Evolutionary conservation across 2,113 vertebrate species (phyloP).

Genomic region (Chlorocebus sabaeus): DNA sequence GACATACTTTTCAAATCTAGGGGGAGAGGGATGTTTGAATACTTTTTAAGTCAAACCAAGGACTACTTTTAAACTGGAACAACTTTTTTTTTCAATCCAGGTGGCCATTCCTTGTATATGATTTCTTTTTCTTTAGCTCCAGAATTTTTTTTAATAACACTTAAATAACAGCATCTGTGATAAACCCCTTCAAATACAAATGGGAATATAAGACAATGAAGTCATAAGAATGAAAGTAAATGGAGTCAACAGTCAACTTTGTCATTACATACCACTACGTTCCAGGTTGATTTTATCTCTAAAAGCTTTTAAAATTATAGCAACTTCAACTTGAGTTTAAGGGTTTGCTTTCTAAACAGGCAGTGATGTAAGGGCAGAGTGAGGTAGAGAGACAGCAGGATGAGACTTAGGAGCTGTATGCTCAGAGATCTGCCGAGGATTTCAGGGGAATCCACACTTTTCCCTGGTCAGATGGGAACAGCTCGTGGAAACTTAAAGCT

Average conservation of each 20-base stretch:
- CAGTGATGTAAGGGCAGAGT: not conserved
- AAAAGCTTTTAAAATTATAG: not conserved
- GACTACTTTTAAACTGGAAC: not conserved
- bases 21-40: not conserved
- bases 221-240: not conserved
- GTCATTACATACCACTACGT: not conserved
- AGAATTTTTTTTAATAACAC: not conserved
- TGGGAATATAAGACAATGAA: not conserved
- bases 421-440: not conserved
- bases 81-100: not conserved
- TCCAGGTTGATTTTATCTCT: not conserved
- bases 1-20: not conserved
- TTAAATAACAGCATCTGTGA: not conserved
- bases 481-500: not conserved
- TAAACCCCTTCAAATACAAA: not conserved
- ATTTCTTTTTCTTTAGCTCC: constrained; percentile 12
- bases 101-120: not conserved
- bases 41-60: not conserved
- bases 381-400: not conserved
- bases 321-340: not conserved
- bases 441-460: not conserved
- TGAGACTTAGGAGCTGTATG: not conserved
- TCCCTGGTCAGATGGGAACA: not conserved
- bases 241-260: not conserved
- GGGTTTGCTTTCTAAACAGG: not conserved